A percentile compares a stretch with the other conserved stretches of the same genome.
Evolutionary conservation across 2,113 vertebrate genomes (phyloP).

Genomic region (Steatornis caripensis): DNA sequence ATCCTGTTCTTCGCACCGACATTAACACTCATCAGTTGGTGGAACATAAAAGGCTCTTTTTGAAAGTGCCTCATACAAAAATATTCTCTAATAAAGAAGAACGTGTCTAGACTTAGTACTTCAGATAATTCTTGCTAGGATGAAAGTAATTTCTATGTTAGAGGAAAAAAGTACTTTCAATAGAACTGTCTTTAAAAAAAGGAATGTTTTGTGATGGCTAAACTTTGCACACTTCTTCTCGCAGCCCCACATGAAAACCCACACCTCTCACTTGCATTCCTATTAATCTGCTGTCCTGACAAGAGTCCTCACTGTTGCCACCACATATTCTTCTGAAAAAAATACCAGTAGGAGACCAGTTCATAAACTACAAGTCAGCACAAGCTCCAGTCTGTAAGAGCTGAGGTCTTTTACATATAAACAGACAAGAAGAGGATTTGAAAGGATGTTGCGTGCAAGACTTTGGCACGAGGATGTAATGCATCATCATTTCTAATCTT

Average conservation of each 20-base stretch:
- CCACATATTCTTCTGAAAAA: neutral
- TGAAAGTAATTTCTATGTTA: neutral
- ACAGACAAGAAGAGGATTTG: neutral
- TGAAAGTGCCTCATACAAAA: neutral
- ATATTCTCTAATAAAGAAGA: neutral
- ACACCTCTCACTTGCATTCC: neutral
- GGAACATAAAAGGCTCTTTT: slow-evolving; percentile 8
- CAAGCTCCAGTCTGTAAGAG: neutral
- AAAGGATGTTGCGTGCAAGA: neutral
- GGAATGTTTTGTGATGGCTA: neutral
- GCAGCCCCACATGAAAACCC: neutral
- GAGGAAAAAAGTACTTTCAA: neutral
- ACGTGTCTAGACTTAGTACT: neutral
- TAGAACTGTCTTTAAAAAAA: neutral
- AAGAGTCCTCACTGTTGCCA: neutral
- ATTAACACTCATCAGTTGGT: neutral
- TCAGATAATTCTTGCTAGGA: neutral
- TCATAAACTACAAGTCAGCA: neutral
- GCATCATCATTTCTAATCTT: neutral
- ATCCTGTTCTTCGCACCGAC: neutral
- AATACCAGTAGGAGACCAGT: neutral
- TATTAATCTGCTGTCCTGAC: neutral
- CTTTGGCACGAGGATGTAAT: neutral
- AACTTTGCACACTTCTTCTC: neutral
- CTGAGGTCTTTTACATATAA: neutral